Base-by-base conservation (phyloP, 2,888 invertebrate genomes). In the Stenchaetothrips biformis region DNA sequence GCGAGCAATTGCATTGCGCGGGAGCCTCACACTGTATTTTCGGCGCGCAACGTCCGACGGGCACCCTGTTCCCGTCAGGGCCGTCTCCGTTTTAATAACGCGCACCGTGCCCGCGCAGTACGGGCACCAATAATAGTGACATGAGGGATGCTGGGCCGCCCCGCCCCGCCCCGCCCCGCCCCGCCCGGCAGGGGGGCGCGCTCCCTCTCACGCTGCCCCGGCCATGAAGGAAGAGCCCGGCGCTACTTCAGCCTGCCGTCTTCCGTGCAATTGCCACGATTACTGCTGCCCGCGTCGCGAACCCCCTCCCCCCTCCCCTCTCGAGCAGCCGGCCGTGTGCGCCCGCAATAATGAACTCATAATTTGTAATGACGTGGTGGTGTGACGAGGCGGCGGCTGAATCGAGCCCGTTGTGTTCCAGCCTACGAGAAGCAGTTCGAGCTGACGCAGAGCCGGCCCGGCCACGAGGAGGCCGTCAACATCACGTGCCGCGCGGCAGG, bases 401-500 rank as follows among this genome's bases (percentile, higher is more conserved):
- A 18, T 53, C 11, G 53, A 13, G 53, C 16, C 53, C 13, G 16
- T 78, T n/a, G 25, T 80, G 78, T 82, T 81, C 27, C 82, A 83
- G 84, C 83, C 13, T 82, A 83, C 59, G 83, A 83, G 78, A 83
- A 82, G 81, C 82, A 81, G 25, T 79, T 84, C 77, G 81, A 83
- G 78, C 80, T 84, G 80, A 82, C 82, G 48, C 83, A 83, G 79
- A 81, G 81, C 80, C 81, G 82, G 59, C 82, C 82, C 25, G 81
- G 81, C 48, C 80, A 78, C 67, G 8, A 77, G 78, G 83, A 83
- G 53, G 78, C 81, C 9, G 83, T 84, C 13, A 84, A 84, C 81
- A 81, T 84, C 48, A 83, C 84, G 8, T 84, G 84, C 80, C 81
- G 80, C 13, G 84, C 83, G 25, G 82, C 82, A 67, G 84, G 83